Conservation (phyloP, 2,888 invertebrate species). For the Orthosia incerta region DNA sequence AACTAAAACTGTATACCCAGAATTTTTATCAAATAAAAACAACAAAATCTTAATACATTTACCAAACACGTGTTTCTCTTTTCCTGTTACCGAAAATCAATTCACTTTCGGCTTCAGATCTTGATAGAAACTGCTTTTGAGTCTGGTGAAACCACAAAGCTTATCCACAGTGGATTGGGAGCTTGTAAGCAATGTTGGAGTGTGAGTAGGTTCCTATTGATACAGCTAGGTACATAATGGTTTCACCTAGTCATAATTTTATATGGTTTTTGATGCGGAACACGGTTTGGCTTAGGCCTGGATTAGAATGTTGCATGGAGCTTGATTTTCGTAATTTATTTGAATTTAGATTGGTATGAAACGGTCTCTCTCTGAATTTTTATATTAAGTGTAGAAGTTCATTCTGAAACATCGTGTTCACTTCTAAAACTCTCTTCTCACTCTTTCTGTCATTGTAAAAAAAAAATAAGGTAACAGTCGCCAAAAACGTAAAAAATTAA, state of each 20-base stretch:
- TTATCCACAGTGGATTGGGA: conserved; percentile 20
- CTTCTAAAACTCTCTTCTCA: too few relatives aligned
- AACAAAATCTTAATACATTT: neutral
- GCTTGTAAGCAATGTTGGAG: neutral
- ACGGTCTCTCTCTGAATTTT: too few relatives aligned
- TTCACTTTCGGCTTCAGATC: conserved; percentile 27
- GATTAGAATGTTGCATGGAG: neutral
- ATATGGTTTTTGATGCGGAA: neutral
- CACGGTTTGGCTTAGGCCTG: neutral
- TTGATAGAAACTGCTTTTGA: conserved; percentile 37
- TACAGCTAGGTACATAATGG: neutral
- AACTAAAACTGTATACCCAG: neutral
- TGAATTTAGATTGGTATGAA: neutral
- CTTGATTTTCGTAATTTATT: neutral
- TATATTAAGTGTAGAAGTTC: too few relatives aligned
- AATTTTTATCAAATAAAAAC: neutral
- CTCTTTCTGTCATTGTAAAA: too few relatives aligned
- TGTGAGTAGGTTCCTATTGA: neutral
- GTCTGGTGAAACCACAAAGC: conserved; percentile 27
- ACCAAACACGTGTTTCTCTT: neutral
- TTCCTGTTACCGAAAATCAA: conserved; percentile 18
- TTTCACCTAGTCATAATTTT: neutral
- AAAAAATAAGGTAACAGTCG: too few relatives aligned
- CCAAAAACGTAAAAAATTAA: too few relatives aligned
- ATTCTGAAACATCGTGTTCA: too few relatives aligned